Evolutionary conservation across 2,888 invertebrate species (phyloP).

Genomic region (Agrochola macilenta): DNA sequence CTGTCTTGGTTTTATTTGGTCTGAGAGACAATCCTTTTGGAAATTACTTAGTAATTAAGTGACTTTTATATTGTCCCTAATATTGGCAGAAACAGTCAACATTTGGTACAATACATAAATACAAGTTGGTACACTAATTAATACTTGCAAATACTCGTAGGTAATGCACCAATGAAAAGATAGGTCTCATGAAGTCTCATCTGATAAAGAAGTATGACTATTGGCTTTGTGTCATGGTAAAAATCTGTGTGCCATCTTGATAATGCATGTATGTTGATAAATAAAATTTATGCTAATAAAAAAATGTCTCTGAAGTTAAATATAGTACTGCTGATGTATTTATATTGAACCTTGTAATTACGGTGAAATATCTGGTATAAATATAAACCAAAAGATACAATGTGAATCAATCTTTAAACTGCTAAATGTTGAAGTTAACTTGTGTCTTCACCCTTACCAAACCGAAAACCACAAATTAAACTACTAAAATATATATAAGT

Average conservation of each 20-base stretch:
- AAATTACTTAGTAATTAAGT: conserved; percentile 1
- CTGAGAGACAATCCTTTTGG: not conserved
- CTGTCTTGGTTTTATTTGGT: too few species aligned
- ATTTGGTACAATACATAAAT: not conserved
- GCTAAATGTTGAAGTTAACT: conserved; percentile 24
- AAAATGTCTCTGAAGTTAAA: not conserved
- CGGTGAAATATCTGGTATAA: not conserved
- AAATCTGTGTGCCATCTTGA: not conserved
- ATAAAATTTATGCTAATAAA: not conserved
- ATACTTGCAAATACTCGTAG: not conserved
- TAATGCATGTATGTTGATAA: not conserved
- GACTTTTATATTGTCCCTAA: not conserved
- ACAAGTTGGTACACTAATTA: not conserved
- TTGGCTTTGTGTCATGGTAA: not conserved
- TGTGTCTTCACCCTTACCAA: conserved; percentile 38
- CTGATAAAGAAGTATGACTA: not conserved
- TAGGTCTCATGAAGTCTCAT: not conserved
- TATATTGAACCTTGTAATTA: not conserved
- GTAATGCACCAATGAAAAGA: not conserved
- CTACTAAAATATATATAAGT: conserved; percentile 40
- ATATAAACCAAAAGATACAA: conserved; percentile 1
- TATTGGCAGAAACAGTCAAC: too few species aligned
- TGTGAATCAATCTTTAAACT: conserved; percentile 32
- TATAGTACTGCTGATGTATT: not conserved
- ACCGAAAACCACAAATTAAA: conserved; percentile 53